Percentiles rank a stretch among this genome's conserved stretches.
phyloP scores from a whole-genome alignment of 2,797 vertebrate genomes.

The Momotus momota region DNA sequence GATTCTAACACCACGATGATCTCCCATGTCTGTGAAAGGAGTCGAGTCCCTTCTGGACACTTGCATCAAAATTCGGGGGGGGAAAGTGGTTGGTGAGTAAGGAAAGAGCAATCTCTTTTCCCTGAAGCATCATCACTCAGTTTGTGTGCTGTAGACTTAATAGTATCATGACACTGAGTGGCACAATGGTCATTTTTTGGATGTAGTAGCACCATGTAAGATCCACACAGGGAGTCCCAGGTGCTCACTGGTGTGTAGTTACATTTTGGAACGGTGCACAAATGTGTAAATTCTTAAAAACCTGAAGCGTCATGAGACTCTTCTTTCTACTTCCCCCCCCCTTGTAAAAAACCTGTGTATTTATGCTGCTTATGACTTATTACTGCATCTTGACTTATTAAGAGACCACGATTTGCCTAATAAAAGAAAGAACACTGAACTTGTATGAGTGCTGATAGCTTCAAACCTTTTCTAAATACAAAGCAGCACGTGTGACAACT shows the following conservation, averaged over 20 bases:
- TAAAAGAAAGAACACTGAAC: background rate
- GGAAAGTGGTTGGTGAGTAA: background rate
- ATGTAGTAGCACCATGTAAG: background rate
- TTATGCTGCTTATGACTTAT: background rate
- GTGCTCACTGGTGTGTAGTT: background rate
- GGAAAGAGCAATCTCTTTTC: background rate
- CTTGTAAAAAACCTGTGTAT: background rate
- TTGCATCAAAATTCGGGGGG: background rate
- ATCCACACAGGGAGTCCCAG: accelerated
- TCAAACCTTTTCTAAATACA: background rate
- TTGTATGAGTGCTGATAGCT: background rate
- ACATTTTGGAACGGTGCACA: background rate
- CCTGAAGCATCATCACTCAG: background rate
- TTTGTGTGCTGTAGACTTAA: background rate
- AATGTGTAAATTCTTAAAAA: background rate
- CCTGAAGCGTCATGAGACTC: background rate
- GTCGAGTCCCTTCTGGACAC: background rate
- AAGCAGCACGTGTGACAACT: background rate
- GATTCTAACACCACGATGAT: background rate
- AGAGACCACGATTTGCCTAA: background rate
- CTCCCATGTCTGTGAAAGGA: background rate
- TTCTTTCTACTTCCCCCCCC: background rate
- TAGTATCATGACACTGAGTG: background rate
- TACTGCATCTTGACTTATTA: conserved; percentile 11
- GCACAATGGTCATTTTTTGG: background rate